phyloP scores from a whole-genome alignment of 2,113 vertebrate genomes.

The Strigops habroptila region DNA sequence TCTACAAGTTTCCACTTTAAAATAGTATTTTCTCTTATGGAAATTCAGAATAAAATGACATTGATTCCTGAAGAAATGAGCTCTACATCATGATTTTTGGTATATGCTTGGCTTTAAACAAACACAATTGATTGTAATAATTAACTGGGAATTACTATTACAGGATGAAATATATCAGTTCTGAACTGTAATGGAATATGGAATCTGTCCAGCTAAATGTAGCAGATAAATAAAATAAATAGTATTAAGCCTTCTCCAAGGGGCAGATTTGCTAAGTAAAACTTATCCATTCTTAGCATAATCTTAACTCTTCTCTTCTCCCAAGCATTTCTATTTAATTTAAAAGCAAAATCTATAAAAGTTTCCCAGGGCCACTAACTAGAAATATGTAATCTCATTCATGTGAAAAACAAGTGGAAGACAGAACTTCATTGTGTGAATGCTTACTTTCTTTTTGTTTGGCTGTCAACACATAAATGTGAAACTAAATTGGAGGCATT shows the following conservation, averaged over 20 bases:
- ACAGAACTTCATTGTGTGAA: slow-evolving; percentile 36
- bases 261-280: slow-evolving; percentile 4
- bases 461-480: slow-evolving; percentile 35
- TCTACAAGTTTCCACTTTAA: slow-evolving; percentile 55
- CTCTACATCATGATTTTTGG: slow-evolving; percentile 3
- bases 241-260: neutral
- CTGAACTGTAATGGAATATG: slow-evolving; percentile 9
- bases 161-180: slow-evolving; percentile 12
- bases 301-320: slow-evolving; percentile 16
- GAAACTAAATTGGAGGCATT: slow-evolving; percentile 36
- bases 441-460: slow-evolving; percentile 38
- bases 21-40: slow-evolving; percentile 45
- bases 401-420: slow-evolving; percentile 46
- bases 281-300: neutral
- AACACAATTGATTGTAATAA: neutral
- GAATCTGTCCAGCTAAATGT: slow-evolving; percentile 38
- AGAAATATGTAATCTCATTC: slow-evolving; percentile 37
- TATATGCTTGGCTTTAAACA: neutral
- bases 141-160: neutral
- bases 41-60: slow-evolving; percentile 54
- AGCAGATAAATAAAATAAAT: slow-evolving; percentile 42
- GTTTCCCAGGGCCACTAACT: neutral
- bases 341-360: slow-evolving; percentile 11
- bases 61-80: slow-evolving; percentile 23
- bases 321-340: slow-evolving; percentile 15